Evolutionary conservation across 1,140 invertebrate species (phyloP).

Genomic region (Bactericera cockerelli): DNA sequence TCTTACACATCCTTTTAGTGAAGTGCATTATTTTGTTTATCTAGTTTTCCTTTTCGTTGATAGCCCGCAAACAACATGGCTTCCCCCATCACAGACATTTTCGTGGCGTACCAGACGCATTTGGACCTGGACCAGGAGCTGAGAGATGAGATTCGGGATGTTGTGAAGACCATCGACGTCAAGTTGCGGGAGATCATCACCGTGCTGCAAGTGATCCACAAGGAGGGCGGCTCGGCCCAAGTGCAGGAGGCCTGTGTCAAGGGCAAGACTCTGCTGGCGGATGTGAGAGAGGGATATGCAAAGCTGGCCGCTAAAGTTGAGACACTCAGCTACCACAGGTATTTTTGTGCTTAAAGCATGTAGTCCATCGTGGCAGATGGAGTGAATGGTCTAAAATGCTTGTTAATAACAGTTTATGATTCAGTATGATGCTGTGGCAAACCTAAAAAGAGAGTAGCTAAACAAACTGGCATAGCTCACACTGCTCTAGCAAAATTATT

Average conservation of each 20-base stretch:
- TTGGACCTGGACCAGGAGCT: conserved; percentile 44
- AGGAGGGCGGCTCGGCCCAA: conserved; percentile 37
- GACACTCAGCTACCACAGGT: conserved; percentile 22
- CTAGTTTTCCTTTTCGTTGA: background rate
- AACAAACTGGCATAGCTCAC: too few relatives aligned
- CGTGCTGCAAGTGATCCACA: conserved; percentile 54
- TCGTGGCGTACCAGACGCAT: conserved; percentile 44
- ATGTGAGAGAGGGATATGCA: conserved; percentile 38
- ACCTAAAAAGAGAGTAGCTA: too few relatives aligned
- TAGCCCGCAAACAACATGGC: background rate
- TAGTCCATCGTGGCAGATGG: too few relatives aligned
- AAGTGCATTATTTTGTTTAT: too few relatives aligned
- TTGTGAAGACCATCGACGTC: conserved; percentile 52
- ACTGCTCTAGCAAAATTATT: too few relatives aligned
- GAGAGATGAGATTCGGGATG: conserved; percentile 47
- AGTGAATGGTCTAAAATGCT: too few relatives aligned
- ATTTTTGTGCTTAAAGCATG: too few relatives aligned
- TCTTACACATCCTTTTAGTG: too few relatives aligned
- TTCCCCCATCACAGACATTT: conserved; percentile 32
- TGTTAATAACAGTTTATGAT: too few relatives aligned
- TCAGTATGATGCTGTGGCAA: too few relatives aligned
- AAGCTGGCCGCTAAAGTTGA: conserved; percentile 46
- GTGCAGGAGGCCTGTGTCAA: conserved; percentile 27
- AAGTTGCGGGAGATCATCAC: conserved; percentile 46
- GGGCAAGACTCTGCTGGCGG: conserved; percentile 31